Conservation (phyloP, 2,797 vertebrate species). For the Semaprochilodus insignis region DNA sequence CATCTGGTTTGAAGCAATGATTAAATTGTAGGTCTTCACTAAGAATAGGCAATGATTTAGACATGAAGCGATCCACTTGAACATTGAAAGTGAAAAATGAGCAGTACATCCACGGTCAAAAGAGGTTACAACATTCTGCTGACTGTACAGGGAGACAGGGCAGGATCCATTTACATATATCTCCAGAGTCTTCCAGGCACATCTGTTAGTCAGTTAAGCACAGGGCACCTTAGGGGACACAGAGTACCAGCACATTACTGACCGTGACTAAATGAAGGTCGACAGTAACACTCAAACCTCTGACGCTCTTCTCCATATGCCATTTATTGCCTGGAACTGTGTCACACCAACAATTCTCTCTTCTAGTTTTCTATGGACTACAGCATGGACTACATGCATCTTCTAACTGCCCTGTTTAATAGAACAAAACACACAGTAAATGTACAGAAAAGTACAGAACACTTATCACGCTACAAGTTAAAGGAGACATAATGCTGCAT, state of each 20-base stretch:
- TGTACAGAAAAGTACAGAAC: no score
- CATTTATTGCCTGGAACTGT: constrained; percentile 5
- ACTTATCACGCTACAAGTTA: not conserved
- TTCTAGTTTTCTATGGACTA: not conserved
- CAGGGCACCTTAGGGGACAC: constrained; percentile 17
- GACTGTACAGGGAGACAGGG: constrained; percentile 23
- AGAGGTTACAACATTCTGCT: constrained; percentile 26
- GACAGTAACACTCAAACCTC: not conserved
- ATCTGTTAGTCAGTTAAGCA: constrained; percentile 35
- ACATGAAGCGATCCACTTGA: constrained; percentile 10
- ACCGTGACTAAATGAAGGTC: constrained; percentile 27
- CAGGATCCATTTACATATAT: constrained; percentile 24
- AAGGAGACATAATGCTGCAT: no score
- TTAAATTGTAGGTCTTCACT: not conserved
- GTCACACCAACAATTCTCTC: not conserved
- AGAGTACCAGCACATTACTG: constrained; percentile 14
- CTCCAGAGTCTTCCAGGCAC: constrained; percentile 23
- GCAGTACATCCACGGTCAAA: constrained; percentile 8
- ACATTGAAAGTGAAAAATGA: constrained; percentile 5
- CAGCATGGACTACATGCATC: not conserved
- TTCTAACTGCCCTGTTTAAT: not conserved
- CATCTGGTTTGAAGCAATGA: not conserved
- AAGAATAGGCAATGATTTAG: constrained; percentile 21
- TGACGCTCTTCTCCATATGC: constrained; percentile 1
- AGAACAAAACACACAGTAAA: not conserved